Evolutionary conservation across 1,140 invertebrate species (phyloP), one percentile per base, ranked within the genome.

Genomic region (Papilio aristodemus): DNA sequence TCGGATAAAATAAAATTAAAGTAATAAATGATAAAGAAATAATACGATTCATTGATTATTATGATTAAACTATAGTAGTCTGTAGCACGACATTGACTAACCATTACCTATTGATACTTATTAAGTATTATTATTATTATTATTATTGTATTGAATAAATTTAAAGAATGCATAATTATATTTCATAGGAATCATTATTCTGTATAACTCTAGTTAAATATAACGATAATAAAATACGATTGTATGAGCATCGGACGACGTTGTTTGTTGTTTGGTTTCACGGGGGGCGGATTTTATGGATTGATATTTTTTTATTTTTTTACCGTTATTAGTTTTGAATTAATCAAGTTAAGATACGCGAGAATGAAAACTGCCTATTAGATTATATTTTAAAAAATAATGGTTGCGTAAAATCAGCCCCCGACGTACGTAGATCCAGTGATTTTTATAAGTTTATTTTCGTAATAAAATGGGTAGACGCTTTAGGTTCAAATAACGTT

Each of bases 131-230:
- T 90, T 88, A 88, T 88, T 85, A 87, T 79, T 76, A 82, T 86
- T 32, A 32, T 32, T 87, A 89, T 88, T 83, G 80, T 89, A 91
- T 87, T 90, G 85, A 87, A 89, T 91, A 89, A 90, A 90, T 90
- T 87, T 88, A 90, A 91, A 88, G 80, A 90, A 91, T 89, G 86
- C 87, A 90, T 90, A 92, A 92, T 92, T 92, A 92, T 92, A 92
- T 92, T 92, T 92, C 90, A 92, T 92, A 92, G 90, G 91, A 92
- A 92, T 92, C 90, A 92, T 92, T 92, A 92, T 92, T 92, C 91
- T 92, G 91, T 92, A 92, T 92, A 92, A 92, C 89, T 92, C 89
- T 92, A 92, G 91, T 92, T 92, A 92, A 92, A 89, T 92, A 90
- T 92, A 92, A 92, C 86, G 83, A 90, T 92, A 89, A 90, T 91